A percentile compares a stretch with the other conserved stretches of the same genome.
Conservation (phyloP, 2,888 invertebrate species). For the Pseudococcus viburni region DNA sequence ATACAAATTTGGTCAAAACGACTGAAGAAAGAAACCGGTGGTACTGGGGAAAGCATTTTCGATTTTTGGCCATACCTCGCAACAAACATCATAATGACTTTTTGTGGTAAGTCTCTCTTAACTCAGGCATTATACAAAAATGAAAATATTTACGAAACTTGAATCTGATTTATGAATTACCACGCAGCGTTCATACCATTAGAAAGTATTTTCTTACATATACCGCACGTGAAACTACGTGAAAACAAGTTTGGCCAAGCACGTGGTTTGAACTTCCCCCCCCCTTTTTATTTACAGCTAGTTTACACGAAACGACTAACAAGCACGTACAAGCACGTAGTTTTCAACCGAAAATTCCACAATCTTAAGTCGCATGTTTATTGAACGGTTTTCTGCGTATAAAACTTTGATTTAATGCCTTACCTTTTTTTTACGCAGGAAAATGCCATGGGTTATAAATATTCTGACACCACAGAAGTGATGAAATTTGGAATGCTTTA, state of each 20-base stretch:
- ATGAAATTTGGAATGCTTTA: conserved; percentile 68
- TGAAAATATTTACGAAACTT: not conserved
- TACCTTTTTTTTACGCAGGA: conserved; percentile 66
- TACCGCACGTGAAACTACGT: too few relatives aligned
- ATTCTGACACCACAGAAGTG: conserved; percentile 67
- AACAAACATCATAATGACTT: conserved; percentile 68
- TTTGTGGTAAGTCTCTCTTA: conserved; percentile 68
- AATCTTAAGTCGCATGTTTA: not conserved
- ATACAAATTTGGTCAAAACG: conserved; percentile 70
- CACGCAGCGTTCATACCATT: too few relatives aligned
- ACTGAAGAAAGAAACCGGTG: conserved; percentile 70
- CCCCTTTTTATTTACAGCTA: not conserved
- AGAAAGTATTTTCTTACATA: not conserved
- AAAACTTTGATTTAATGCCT: not conserved
- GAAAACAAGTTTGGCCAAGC: not conserved
- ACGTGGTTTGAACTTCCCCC: not conserved
- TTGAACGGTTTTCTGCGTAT: too few relatives aligned
- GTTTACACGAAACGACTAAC: not conserved
- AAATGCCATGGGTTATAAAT: conserved; percentile 68
- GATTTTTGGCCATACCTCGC: conserved; percentile 68
- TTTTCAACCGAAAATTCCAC: not conserved
- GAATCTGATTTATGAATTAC: not conserved
- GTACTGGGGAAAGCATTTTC: conserved; percentile 68
- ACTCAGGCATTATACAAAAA: too few relatives aligned
- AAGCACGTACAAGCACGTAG: not conserved